These are phyloP conservation scores for Melanotaenia nigrans DNA, from an alignment of 2,797 vertebrate genomes.

Conservation along the genomic window DNA sequence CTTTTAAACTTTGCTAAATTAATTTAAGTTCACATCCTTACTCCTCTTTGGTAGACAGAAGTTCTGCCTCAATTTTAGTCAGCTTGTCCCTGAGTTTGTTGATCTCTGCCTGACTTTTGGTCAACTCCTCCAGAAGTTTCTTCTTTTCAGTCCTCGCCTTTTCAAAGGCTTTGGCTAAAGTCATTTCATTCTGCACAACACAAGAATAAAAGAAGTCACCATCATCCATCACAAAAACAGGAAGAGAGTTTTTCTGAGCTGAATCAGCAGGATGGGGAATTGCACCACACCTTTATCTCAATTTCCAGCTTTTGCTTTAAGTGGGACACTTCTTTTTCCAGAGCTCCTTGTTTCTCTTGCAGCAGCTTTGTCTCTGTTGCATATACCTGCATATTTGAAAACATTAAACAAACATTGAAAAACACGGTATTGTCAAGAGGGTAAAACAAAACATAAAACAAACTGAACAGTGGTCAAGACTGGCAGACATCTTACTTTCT, in stretches of 20 bases:
- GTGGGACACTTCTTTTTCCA: conserved; percentile 85
- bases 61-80: conserved; percentile 85
- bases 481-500: conserved; percentile 57
- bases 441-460: conserved; percentile 19
- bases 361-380: conserved; percentile 80
- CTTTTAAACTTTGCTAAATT: conserved; percentile 4
- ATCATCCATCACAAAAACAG: conserved; percentile 29
- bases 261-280: conserved; percentile 34
- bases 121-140: conserved; percentile 82
- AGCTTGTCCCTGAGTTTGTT: conserved; percentile 80
- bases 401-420: conserved; percentile 1
- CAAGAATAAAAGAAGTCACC: conserved; percentile 21
- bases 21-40: conserved; percentile 71
- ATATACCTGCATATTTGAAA: conserved; percentile 67
- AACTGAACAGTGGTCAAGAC: conserved; percentile 1
- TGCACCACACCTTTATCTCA: conserved; percentile 84
- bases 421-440: neutral
- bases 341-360: conserved; percentile 83
- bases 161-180: conserved; percentile 77
- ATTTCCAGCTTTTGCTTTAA: conserved; percentile 88
- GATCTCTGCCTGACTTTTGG: conserved; percentile 82
- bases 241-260: conserved; percentile 19
- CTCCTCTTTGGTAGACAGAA: conserved; percentile 88
- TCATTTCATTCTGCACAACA: conserved; percentile 74
- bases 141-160: conserved; percentile 83